A percentile compares a stretch with the other conserved stretches of the same genome.
Conservation (phyloP, 2,113 vertebrate species). For the Plotosus lineatus region DNA sequence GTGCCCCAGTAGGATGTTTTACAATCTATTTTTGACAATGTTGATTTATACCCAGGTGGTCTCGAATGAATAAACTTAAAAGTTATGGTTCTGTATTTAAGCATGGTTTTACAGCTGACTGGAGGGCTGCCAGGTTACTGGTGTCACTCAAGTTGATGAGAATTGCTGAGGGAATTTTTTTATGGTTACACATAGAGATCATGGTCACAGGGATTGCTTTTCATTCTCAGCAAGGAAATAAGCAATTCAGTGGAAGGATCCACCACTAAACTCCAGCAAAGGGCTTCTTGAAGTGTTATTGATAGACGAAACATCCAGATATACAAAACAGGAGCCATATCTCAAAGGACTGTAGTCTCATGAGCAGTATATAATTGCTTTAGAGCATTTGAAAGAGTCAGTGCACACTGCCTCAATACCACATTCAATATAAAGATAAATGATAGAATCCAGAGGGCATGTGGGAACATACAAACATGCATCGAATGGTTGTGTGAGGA, state of each 20-base stretch:
- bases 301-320: slow-evolving; percentile 3
- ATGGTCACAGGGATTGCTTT: neutral
- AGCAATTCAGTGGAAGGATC: slow-evolving; percentile 14
- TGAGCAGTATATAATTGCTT: slow-evolving; percentile 46
- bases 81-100: neutral
- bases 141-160: neutral
- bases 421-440: slow-evolving; percentile 22
- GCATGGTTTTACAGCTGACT: neutral
- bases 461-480: slow-evolving; percentile 6
- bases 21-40: neutral
- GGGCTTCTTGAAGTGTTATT: slow-evolving; percentile 27
- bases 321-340: neutral
- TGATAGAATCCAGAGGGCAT: slow-evolving; percentile 11
- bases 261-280: slow-evolving; percentile 35
- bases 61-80: neutral
- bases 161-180: neutral
- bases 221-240: slow-evolving; percentile 15
- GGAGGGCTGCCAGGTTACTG: neutral
- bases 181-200: neutral
- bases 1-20: neutral
- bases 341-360: neutral
- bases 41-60: neutral
- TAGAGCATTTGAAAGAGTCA: slow-evolving; percentile 33
- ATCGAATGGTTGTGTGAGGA: neutral
- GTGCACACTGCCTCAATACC: slow-evolving; percentile 24